Evolutionary conservation across 2,797 vertebrate species (phyloP).

Genomic region (Steatocranus sp.): DNA sequence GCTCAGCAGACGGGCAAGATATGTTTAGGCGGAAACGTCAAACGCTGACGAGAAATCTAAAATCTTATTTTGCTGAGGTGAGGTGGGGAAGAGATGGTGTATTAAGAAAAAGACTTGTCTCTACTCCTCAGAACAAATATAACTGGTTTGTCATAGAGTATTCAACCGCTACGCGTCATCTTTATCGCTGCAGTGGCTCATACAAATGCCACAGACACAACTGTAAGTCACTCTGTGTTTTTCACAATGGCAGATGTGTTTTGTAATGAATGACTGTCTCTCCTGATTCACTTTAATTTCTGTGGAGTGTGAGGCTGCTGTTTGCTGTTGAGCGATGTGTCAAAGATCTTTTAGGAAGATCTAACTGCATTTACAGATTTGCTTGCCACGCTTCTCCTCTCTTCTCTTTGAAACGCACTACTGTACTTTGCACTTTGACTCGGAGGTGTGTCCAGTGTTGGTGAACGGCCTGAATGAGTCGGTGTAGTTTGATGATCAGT

Average conservation of each 20-base stretch:
- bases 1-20: background rate
- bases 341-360: background rate
- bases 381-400: background rate
- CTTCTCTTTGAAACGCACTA: background rate
- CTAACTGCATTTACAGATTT: background rate
- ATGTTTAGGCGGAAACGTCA: background rate
- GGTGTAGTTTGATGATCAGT: background rate
- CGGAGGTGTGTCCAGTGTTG: background rate
- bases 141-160: background rate
- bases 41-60: background rate
- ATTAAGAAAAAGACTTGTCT: background rate
- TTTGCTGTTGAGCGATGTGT: background rate
- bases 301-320: background rate
- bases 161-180: background rate
- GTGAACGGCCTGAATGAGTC: background rate
- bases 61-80: background rate
- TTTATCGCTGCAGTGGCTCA: background rate
- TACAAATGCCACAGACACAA: background rate
- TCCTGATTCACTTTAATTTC: background rate
- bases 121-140: background rate
- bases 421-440: background rate
- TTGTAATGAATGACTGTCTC: background rate
- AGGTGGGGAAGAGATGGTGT: background rate
- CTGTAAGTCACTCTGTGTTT: background rate
- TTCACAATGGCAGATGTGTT: background rate